phyloP scores from a whole-genome alignment of 1,140 invertebrate genomes.

The Cylas formicarius region DNA sequence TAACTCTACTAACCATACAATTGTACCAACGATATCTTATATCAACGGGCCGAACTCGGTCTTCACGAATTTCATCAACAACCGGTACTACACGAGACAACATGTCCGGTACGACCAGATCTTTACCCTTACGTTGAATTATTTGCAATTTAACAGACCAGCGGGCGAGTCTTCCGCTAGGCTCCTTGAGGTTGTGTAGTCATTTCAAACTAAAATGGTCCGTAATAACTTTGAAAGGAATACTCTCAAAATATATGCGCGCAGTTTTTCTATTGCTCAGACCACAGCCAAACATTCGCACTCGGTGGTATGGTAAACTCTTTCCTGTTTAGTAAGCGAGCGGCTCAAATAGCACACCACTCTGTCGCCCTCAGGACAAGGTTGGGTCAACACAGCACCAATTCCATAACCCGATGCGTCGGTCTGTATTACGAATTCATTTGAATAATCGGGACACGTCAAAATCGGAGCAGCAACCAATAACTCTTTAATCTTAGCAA shows the following conservation, averaged over 20 bases:
- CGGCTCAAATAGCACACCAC: slow-evolving; percentile 28
- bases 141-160: slow-evolving; percentile 12
- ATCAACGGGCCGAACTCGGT: too few relatives aligned
- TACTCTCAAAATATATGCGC: slow-evolving; percentile 41
- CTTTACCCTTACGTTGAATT: slow-evolving; percentile 11
- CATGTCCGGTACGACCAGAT: slow-evolving; percentile 14
- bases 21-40: slow-evolving; percentile 19
- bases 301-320: slow-evolving; percentile 44
- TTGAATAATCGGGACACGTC: slow-evolving; percentile 24
- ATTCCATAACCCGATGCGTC: slow-evolving; percentile 24
- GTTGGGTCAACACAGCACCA: slow-evolving; percentile 28
- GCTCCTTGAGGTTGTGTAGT: slow-evolving; percentile 12
- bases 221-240: slow-evolving; percentile 43
- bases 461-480: slow-evolving; percentile 26
- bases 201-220: slow-evolving; percentile 21
- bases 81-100: slow-evolving; percentile 2
- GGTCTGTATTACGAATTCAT: slow-evolving; percentile 21
- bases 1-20: slow-evolving; percentile 7
- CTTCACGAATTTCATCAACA: not conserved
- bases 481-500: slow-evolving; percentile 21
- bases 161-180: slow-evolving; percentile 9
- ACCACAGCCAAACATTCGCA: slow-evolving; percentile 45
- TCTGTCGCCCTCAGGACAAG: slow-evolving; percentile 11
- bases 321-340: slow-evolving; percentile 25
- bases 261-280: slow-evolving; percentile 41